A percentile compares a stretch with the other conserved stretches of the same genome.
Conservation (phyloP, 2,113 vertebrate species). For the Arothron firmamentum region DNA sequence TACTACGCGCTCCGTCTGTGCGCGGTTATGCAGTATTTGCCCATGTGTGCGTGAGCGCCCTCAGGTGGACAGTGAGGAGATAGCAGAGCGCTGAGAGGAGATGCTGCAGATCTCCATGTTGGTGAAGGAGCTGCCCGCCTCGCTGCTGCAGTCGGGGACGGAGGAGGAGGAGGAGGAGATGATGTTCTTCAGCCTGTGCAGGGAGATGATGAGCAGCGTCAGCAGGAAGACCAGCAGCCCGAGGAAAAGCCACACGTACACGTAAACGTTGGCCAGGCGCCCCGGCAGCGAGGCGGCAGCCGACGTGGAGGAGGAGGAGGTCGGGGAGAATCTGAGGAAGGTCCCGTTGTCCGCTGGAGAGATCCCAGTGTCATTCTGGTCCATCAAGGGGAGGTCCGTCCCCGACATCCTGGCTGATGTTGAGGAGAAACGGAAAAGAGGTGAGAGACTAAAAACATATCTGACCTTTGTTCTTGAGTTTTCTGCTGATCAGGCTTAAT, state of each 20-base stretch:
- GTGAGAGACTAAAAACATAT: background rate
- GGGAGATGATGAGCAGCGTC: conserved; percentile 87
- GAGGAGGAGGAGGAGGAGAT: conserved; percentile 88
- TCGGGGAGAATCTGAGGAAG: conserved; percentile 85
- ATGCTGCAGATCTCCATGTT: conserved; percentile 97
- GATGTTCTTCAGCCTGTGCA: conserved; percentile 95
- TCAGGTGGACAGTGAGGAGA: conserved; percentile 89
- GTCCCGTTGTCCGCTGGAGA: conserved; percentile 78
- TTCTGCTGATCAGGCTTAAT: no score
- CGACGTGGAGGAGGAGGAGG: conserved; percentile 79
- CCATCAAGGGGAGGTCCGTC: conserved; percentile 58
- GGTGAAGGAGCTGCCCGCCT: conserved; percentile 92
- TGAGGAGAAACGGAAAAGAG: background rate
- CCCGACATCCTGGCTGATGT: conserved; percentile 60
- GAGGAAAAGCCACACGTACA: conserved; percentile 96
- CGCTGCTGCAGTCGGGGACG: conserved; percentile 86
- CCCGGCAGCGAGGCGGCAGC: conserved; percentile 76
- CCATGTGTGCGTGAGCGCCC: background rate
- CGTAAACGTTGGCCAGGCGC: conserved; percentile 82
- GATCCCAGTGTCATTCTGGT: conserved; percentile 60
- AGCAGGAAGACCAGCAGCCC: conserved; percentile 91
- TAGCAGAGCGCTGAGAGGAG: conserved; percentile 86
- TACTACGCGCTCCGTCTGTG: conserved; percentile 9
- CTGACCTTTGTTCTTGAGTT: no score
- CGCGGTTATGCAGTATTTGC: background rate